phyloP scores from a whole-genome alignment of 2,113 vertebrate genomes.

The Catharus bicknelli region DNA sequence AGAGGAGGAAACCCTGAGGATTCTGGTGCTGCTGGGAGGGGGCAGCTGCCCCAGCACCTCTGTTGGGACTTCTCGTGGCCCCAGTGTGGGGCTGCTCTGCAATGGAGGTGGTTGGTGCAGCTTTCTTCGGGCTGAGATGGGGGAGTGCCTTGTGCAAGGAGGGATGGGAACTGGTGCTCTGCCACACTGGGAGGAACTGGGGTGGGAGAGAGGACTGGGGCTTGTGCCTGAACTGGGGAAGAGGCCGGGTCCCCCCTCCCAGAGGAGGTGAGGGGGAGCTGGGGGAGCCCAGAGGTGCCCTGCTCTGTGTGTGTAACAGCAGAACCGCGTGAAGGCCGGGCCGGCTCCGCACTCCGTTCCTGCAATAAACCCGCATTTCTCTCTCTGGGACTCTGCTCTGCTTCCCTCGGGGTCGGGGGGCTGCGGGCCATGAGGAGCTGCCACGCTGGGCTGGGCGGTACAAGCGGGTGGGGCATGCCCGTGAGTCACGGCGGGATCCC shows the following conservation, averaged over 20 bases:
- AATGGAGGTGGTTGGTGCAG: rapidly evolving
- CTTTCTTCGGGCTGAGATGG: background rate
- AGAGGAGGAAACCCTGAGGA: background rate
- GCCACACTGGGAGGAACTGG: background rate
- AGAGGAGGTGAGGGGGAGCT: no score
- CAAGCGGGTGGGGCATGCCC: slow-evolving; percentile 3
- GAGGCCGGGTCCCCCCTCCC: background rate
- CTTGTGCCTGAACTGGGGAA: background rate
- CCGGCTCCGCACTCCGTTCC: background rate
- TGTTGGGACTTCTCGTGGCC: rapidly evolving
- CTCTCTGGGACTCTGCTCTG: background rate
- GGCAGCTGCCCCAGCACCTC: background rate
- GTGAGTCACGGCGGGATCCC: background rate
- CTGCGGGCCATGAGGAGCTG: background rate
- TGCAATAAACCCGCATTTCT: slow-evolving; percentile 53
- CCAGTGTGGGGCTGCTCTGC: background rate
- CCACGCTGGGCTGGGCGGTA: background rate
- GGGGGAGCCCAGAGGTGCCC: background rate
- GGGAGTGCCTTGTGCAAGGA: background rate
- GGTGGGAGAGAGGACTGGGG: background rate
- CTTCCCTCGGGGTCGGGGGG: background rate
- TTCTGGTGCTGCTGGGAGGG: background rate
- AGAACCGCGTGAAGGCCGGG: background rate
- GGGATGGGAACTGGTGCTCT: background rate
- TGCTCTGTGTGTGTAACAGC: background rate